Percentiles rank a stretch among this genome's conserved stretches.
Conservation (phyloP, 2,888 invertebrate species). For the Tetragnatha montana region DNA sequence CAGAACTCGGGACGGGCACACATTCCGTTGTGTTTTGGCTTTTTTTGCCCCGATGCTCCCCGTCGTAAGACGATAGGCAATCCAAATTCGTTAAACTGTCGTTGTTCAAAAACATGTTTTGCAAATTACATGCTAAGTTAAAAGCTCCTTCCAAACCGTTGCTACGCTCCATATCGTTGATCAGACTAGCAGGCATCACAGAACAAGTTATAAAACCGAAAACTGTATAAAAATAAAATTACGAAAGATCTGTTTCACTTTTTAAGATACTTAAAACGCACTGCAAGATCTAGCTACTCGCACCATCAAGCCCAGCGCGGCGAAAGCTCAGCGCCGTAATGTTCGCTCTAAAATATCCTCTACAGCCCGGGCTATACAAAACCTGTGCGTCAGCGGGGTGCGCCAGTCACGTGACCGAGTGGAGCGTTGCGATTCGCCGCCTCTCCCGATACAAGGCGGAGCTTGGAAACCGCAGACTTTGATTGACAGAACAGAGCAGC, state of each 20-base stretch:
- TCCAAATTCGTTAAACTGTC: not conserved
- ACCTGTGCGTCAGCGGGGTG: slow-evolving; percentile 64
- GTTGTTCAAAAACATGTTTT: slow-evolving; percentile 78
- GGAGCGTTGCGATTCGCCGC: not conserved
- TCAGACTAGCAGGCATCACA: slow-evolving; percentile 87
- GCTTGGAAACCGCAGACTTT: slow-evolving; percentile 44
- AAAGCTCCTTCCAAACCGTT: slow-evolving; percentile 84
- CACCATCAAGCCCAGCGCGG: slow-evolving; percentile 58
- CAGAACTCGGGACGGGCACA: slow-evolving; percentile 98
- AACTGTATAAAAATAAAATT: slow-evolving; percentile 62
- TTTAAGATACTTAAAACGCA: slow-evolving; percentile 51
- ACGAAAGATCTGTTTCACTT: slow-evolving; percentile 50
- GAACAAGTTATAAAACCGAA: slow-evolving; percentile 63
- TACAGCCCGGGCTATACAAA: slow-evolving; percentile 60
- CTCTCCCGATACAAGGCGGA: slow-evolving; percentile 16
- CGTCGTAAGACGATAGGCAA: slow-evolving; percentile 71
- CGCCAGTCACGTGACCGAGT: slow-evolving; percentile 60
- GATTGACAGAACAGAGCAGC: slow-evolving; percentile 62
- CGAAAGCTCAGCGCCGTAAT: slow-evolving; percentile 65
- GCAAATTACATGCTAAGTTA: slow-evolving; percentile 93
- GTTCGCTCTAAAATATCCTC: slow-evolving; percentile 63
- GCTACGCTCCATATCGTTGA: slow-evolving; percentile 82
- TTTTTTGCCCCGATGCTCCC: slow-evolving; percentile 81
- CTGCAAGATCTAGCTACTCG: slow-evolving; percentile 58
- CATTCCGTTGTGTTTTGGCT: slow-evolving; percentile 99